Evolutionary conservation across 2,888 invertebrate species (phyloP), one percentile per base, ranked within the genome.

Genomic region (Trachelus tabidus): DNA sequence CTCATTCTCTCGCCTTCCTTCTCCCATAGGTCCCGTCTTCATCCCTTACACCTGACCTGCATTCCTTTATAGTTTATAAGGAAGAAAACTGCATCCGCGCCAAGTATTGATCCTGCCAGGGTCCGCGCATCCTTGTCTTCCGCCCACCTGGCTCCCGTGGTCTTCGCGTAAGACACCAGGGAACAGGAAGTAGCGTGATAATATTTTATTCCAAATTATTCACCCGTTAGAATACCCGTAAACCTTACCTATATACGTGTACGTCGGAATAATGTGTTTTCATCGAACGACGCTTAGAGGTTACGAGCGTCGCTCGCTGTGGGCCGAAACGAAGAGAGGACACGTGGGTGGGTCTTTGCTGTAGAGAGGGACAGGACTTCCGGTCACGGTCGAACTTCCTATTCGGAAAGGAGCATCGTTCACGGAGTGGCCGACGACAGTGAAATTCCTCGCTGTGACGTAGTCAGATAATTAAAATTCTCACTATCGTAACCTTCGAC

Each of bases 331-430:
- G 4, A 40, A 6, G 40, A 40, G 40, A 34, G 0, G 34, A 40
- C 40, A 23, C 56, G 56, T 56, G 56, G 56, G 56, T 56, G 56
- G 40, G 56, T 56, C 56, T 56, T 23, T 0, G 0, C 56, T 56
- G 33, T 15, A 11, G 23, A 30, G 11, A 30, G 74, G 35, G 30
- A 34, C 74, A 33, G 31, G 74, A 74, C 74, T 74, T 74, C 74
- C 74, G 74, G 74, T 74, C 35, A 23, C n/a, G 31, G 74, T 12
- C 12, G 74, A 74, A 74, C n/a, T 71, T 71, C 71, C 31, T 74
- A 74, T 74, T 35, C 74, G 34, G 0, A 34, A 35, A 74, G 31
- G 12, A 34, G 34, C 23, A 31, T 71, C 71, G 30, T 15, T 71
- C 71, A 31, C 56, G 23, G 56, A 56, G 23, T 56, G 56, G 2